Evolutionary conservation across 2,888 invertebrate genomes (phyloP), one percentile per base, ranked within the genome.

Genomic region (Limenitis camilla): DNA sequence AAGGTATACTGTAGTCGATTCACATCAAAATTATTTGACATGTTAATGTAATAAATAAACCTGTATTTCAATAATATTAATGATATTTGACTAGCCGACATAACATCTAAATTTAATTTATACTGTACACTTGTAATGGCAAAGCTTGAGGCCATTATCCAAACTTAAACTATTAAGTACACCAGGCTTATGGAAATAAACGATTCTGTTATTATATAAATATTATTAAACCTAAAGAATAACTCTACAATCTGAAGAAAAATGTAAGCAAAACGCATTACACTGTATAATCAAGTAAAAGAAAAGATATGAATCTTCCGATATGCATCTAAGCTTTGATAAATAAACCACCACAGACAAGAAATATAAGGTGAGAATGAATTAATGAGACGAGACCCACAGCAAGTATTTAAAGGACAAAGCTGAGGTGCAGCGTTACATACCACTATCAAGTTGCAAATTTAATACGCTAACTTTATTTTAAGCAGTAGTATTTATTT

Each of bases 351-450:
- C 43, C 32, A 52, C 36, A 46, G 55, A 51, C 50, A 56, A 55
- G 57, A 57, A 55, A 53, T 60, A 56, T 51, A 59, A 57, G 52
- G 59, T 55, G 50, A 53, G 51, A 52, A 57, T 61, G 56, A 61
- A 61, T 59, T 59, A 59, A 59, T 61, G 59, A 60, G 59, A 59
- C 53, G 56, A 55, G 51, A 56, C 32, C 52, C 40, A 43, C 50
- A 39, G 36, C 49, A 49, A 53, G 52, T 53, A 60, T 55, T 60
- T 58, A 60, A 58, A 55, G 56, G 47, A 53, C 49, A 40, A 51
- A 58, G 30, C 40, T 46, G 43, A 43, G 52, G 53, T 58, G 53
- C 58, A 36, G 6, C 55, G 44, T 55, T 59, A 59, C 58, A 58
- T 51, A 46, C 49, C 43, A 11, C 51, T 50, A 51, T 57, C 53